Base-by-base conservation (phyloP, 2,113 vertebrate species). In the Ammodytes marinus region DNA sequence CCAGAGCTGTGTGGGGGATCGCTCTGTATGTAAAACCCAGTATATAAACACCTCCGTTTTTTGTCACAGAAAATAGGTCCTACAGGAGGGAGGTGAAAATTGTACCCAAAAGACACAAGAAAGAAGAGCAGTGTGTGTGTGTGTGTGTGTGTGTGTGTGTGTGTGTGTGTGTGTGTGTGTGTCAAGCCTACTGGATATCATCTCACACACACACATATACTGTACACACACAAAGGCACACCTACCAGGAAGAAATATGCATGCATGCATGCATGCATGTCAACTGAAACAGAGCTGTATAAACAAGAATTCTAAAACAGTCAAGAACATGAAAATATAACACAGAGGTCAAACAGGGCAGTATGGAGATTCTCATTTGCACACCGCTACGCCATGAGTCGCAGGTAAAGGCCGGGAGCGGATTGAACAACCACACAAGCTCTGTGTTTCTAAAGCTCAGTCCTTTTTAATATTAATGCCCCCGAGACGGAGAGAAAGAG, bases 1-100 rank as follows among this genome's bases (percentile, higher is more conserved):
- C 75, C 46, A 59, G 85, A 83, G 83, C 70, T 12, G 78, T 65
- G 73, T 14, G 39, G 67, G 79, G 88, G 90, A 66, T 79, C 86
- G 88, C 91, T 94, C 92, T 88, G 86, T 95, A 94, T 94, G 94
- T 90, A 94, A 94, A 95, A 94, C 91, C 80, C 91, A 91, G 91
- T 87, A 93, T 90, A 94, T 95, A 94, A 94, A 95, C 94, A 91
- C 91, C 88, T 87, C 80, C 79, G 83, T 92, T 94, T 93, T 93
- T 89, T 92, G 91, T 91, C 91, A 92, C 88, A 75, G 86, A 94
- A 95, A 95, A 94, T 93, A 90, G 92, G 93, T 95, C 93, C 92
- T 93, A 84, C 80, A 93, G 94, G 92, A 94, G 80, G 89, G 87
- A 92, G 85, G 82, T 78, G 82, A 79, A 93, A 95, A 95, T 94